phyloP scores from a whole-genome alignment of 2,797 vertebrate genomes.

The Poeciliopsis infans region DNA sequence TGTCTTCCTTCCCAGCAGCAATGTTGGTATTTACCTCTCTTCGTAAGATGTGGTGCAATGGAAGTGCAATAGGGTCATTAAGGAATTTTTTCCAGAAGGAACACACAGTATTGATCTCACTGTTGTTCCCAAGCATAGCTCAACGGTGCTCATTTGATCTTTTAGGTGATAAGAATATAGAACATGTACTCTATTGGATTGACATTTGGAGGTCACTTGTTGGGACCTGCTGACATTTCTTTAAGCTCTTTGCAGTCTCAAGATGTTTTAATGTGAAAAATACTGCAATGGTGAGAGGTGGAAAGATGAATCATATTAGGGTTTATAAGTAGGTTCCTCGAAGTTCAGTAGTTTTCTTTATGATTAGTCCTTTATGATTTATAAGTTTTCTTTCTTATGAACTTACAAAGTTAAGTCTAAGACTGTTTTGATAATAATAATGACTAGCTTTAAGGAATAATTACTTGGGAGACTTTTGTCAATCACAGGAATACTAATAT shows the following conservation, averaged over 20 bases:
- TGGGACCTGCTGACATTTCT: neutral
- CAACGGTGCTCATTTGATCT: neutral
- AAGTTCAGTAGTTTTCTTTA: neutral
- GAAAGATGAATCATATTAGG: neutral
- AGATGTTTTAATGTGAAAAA: neutral
- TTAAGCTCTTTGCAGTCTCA: neutral
- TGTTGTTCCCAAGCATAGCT: neutral
- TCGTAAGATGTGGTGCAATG: conserved; percentile 17
- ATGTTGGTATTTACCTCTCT: conserved; percentile 42
- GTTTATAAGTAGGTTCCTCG: neutral
- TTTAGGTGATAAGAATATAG: neutral
- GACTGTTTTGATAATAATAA: neutral
- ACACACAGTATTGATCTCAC: conserved; percentile 1
- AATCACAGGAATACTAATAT: neutral
- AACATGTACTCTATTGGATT: neutral
- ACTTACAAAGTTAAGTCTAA: neutral
- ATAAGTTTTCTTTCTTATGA: neutral
- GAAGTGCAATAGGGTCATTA: conserved; percentile 16
- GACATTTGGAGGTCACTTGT: conserved; percentile 5
- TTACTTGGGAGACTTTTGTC: neutral
- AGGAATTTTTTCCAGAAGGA: conserved; percentile 1
- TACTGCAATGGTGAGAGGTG: no score
- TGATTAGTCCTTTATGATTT: no score
- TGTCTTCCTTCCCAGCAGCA: conserved; percentile 11
- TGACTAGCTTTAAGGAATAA: neutral